These are phyloP conservation scores for Eidolon dupreanum DNA, from an alignment of 2,797 vertebrate species.

Conservation along the genomic window DNA sequence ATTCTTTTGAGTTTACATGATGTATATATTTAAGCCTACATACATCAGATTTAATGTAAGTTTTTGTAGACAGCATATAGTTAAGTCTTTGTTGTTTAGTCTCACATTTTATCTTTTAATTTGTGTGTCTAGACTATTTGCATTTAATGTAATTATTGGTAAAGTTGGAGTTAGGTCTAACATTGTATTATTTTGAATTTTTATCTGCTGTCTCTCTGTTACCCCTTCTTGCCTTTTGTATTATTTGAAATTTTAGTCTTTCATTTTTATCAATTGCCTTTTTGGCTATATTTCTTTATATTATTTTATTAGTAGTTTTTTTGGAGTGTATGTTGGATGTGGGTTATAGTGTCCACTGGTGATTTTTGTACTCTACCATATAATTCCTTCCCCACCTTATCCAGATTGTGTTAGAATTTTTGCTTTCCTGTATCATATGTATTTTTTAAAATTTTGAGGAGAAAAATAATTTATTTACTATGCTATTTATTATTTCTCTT, in stretches of 20 bases:
- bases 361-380: not conserved
- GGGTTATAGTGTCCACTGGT: not conserved
- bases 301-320: not conserved
- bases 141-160: slow-evolving; percentile 4
- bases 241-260: not conserved
- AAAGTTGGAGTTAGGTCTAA: not conserved
- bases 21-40: not conserved
- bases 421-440: not conserved
- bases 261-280: not conserved
- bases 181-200: not conserved
- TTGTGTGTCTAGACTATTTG: not conserved
- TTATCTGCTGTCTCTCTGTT: not conserved
- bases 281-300: not conserved
- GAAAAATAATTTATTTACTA: not conserved
- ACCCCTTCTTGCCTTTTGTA: not conserved
- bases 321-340: too few species aligned
- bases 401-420: not conserved
- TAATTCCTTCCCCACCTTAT: not conserved
- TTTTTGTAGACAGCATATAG: not conserved
- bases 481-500: not conserved
- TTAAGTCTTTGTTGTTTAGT: not conserved
- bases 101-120: not conserved
- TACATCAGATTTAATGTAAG: not conserved
- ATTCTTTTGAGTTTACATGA: not conserved
- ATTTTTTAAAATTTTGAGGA: not conserved